phyloP scores from a whole-genome alignment of 1,140 invertebrate genomes.

The Pomacea maculata region DNA sequence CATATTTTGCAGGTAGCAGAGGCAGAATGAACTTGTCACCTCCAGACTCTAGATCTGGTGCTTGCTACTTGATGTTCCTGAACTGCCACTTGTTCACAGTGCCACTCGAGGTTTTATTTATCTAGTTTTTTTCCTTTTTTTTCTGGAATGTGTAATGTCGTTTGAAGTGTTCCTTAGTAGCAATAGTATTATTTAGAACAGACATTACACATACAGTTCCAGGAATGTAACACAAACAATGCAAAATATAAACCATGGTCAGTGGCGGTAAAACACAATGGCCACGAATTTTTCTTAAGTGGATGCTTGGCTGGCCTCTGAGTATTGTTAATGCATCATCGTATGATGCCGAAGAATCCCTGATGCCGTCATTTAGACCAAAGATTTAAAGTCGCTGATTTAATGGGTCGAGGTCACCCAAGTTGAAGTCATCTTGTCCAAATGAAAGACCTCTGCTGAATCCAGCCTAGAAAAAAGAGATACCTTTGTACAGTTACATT shows the following conservation, averaged over 20 bases:
- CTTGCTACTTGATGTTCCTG: no score
- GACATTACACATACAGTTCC: not conserved
- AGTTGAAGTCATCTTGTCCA: conserved; percentile 84
- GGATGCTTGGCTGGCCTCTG: not conserved
- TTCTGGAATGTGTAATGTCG: no score
- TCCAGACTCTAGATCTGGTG: no score
- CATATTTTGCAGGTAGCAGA: no score
- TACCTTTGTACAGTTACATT: no score
- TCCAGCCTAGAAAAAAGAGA: conserved; percentile 74
- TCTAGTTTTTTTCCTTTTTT: no score
- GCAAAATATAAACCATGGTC: not conserved
- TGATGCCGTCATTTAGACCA: not conserved
- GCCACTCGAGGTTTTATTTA: no score
- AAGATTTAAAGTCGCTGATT: conserved; percentile 39
- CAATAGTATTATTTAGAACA: no score
- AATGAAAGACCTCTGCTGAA: conserved; percentile 83
- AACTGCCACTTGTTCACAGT: no score
- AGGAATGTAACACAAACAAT: not conserved
- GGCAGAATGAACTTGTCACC: no score
- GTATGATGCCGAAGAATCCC: no score
- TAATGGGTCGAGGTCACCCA: conserved; percentile 84
- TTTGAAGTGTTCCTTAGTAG: no score
- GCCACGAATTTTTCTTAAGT: not conserved
- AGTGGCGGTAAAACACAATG: not conserved
- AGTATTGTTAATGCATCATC: not conserved